A percentile compares a stretch with the other conserved stretches of the same genome.
These are phyloP conservation scores for Clamator glandarius DNA, from an alignment of 2,797 vertebrate species.

Conservation along the genomic window DNA sequence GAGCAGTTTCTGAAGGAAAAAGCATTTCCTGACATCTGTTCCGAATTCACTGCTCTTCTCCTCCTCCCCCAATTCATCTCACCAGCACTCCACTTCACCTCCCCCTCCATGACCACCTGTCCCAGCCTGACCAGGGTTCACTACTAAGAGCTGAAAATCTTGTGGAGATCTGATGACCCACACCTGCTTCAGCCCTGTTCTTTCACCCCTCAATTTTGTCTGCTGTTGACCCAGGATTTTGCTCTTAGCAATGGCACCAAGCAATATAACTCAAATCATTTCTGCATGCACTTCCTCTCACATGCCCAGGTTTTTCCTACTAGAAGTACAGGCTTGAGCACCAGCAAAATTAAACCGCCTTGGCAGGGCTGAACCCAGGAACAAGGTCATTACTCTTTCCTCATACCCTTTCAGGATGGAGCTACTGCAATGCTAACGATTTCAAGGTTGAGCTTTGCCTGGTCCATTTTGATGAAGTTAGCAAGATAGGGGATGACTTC, in stretches of 20 bases:
- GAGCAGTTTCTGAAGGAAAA: slow-evolving; percentile 40
- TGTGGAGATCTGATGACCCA: background rate
- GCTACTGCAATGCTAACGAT: background rate
- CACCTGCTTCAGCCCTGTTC: background rate
- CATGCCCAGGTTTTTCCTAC: background rate
- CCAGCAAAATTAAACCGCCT: background rate
- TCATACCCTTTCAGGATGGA: background rate
- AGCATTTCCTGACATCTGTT: slow-evolving; percentile 67
- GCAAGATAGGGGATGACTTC: background rate
- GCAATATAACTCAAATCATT: background rate
- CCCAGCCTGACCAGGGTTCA: background rate
- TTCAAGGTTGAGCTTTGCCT: background rate
- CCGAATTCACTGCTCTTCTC: slow-evolving; percentile 6
- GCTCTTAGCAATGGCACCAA: background rate
- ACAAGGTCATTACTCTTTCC: background rate
- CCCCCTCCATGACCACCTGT: background rate
- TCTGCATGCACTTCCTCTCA: background rate
- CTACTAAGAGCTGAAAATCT: background rate
- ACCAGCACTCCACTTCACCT: accelerated
- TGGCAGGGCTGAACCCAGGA: background rate
- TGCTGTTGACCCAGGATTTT: background rate
- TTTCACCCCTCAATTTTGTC: background rate
- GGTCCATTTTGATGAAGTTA: background rate
- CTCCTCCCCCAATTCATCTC: background rate
- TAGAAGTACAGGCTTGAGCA: background rate